Percentiles rank a stretch among this genome's conserved stretches.
Conservation (phyloP, 2,797 vertebrate genomes). For the Hozukius guyotensis region DNA sequence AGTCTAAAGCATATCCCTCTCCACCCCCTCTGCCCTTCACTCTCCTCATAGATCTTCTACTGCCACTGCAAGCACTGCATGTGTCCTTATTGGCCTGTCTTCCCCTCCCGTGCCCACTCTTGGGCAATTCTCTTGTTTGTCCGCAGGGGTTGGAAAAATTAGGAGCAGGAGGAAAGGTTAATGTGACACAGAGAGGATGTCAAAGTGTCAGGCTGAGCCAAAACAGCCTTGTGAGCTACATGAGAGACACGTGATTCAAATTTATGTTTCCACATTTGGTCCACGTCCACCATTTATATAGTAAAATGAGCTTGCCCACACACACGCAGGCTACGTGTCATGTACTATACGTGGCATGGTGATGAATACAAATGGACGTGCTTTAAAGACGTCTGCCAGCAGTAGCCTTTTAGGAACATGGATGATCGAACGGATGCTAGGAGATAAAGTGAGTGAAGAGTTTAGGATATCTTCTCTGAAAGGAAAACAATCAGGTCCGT, state of each 20-base stretch:
- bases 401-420: slow-evolving; percentile 1
- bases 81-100: slow-evolving; percentile 7
- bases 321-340: background rate
- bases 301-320: background rate
- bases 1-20: slow-evolving; percentile 57
- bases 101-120: slow-evolving; percentile 1
- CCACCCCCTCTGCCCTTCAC: slow-evolving; percentile 26
- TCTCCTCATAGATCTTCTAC: slow-evolving; percentile 22
- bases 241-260: slow-evolving; percentile 42
- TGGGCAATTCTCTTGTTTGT: slow-evolving; percentile 49
- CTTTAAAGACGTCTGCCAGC: slow-evolving; percentile 2
- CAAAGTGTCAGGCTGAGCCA: slow-evolving; percentile 32
- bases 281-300: slow-evolving; percentile 7
- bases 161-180: slow-evolving; percentile 50
- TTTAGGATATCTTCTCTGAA: background rate
- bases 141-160: slow-evolving; percentile 38
- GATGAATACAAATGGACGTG: slow-evolving; percentile 5
- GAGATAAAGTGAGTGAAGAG: slow-evolving; percentile 8
- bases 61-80: background rate
- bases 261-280: slow-evolving; percentile 35
- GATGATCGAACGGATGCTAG: background rate
- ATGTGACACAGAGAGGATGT: slow-evolving; percentile 49
- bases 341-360: background rate
- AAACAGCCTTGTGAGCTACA: slow-evolving; percentile 22
- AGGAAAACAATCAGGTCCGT: background rate